A percentile compares a stretch with the other conserved stretches of the same genome.
phyloP scores from a whole-genome alignment of 2,797 vertebrate species.

The Psittacula derbiana region DNA sequence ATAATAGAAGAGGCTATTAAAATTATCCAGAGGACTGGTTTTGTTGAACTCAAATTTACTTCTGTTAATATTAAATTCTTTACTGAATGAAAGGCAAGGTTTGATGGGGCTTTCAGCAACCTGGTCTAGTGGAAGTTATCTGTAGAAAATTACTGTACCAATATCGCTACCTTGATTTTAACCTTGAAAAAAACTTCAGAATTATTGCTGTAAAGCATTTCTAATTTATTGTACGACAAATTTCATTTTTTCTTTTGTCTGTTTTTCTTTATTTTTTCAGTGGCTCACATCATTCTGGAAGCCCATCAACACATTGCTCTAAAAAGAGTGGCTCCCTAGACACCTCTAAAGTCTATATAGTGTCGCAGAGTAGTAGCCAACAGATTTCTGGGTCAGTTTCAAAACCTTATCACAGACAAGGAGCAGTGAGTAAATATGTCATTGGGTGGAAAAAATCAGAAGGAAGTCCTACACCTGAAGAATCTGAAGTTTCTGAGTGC shows the following conservation, averaged over 20 bases:
- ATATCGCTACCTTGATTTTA: not conserved
- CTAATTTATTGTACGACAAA: not conserved
- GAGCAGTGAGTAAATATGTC: slow-evolving; percentile 77
- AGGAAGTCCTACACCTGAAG: slow-evolving; percentile 83
- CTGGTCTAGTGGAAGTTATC: not conserved
- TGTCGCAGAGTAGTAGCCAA: slow-evolving; percentile 79
- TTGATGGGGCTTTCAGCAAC: not conserved
- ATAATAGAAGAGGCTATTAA: not conserved
- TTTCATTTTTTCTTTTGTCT: not conserved
- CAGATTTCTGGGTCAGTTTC: slow-evolving; percentile 74
- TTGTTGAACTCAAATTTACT: slow-evolving; percentile 13
- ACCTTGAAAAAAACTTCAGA: not conserved
- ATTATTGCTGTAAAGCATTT: rapidly evolving
- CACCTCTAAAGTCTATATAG: slow-evolving; percentile 91
- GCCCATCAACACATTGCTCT: slow-evolving; percentile 86
- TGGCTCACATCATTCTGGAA: slow-evolving; percentile 91
- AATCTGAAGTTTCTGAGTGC: slow-evolving; percentile 86
- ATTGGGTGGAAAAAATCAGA: slow-evolving; percentile 85
- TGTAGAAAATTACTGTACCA: not conserved
- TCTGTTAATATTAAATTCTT: not conserved
- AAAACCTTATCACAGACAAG: slow-evolving; percentile 79
- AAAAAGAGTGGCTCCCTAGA: slow-evolving; percentile 87
- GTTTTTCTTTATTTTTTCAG: slow-evolving; percentile 69
- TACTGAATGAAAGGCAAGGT: not conserved
- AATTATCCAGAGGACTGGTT: not conserved